These are phyloP conservation scores for Physella acuta DNA, from an alignment of 1,140 invertebrate species.

Conservation along the genomic window DNA sequence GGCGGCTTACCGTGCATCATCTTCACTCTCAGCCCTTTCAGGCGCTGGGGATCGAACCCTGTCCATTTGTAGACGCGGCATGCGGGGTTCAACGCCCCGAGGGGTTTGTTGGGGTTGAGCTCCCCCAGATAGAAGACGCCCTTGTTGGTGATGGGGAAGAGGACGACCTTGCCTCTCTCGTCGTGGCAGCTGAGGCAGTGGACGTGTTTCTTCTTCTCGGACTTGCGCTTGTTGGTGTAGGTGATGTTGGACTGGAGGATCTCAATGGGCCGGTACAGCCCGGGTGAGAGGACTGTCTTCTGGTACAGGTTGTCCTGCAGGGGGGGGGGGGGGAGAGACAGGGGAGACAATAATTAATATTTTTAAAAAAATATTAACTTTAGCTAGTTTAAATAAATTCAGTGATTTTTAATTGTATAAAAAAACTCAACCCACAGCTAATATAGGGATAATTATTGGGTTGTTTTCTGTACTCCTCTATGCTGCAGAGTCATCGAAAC, in stretches of 20 bases:
- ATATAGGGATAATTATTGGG: no score
- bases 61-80: conserved; percentile 25
- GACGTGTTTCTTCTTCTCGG: conserved; percentile 40
- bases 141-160: conserved; percentile 42
- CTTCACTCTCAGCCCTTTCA: conserved; percentile 27
- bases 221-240: conserved; percentile 36
- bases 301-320: conserved; percentile 37
- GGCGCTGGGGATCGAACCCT: conserved; percentile 8
- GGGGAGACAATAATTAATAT: no score
- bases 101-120: conserved; percentile 31
- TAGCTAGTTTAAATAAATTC: no score
- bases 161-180: conserved; percentile 31
- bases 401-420: no score
- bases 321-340: no score
- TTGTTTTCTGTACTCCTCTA: no score
- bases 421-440: no score
- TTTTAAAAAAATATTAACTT: no score
- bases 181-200: conserved; percentile 41
- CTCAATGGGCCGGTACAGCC: conserved; percentile 36
- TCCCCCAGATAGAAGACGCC: conserved; percentile 48
- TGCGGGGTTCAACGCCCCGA: conserved; percentile 6
- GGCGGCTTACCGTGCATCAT: conserved; percentile 42
- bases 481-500: no score
- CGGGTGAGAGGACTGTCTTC: conserved; percentile 37
- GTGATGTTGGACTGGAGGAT: conserved; percentile 45